Evolutionary conservation across 2,888 invertebrate species (phyloP).

Genomic region (Biston stratarius): DNA sequence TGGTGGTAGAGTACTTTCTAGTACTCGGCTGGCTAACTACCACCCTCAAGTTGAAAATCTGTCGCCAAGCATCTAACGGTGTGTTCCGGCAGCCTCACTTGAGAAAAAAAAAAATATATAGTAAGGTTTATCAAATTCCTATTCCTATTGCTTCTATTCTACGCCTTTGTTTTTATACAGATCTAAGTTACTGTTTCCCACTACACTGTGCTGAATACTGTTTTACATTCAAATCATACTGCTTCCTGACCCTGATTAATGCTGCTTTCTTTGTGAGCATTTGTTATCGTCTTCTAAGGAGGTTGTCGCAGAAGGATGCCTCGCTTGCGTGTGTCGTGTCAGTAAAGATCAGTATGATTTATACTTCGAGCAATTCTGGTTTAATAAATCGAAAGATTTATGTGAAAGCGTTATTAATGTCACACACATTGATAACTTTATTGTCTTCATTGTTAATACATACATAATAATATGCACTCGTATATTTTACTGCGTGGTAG

Average conservation of each 20-base stretch:
- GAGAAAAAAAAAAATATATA: no score
- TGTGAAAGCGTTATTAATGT: conserved; percentile 19
- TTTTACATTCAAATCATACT: conserved; percentile 85
- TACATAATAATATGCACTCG: no score
- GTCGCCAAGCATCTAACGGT: no score
- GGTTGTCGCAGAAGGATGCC: conserved; percentile 3
- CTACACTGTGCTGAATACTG: conserved; percentile 39
- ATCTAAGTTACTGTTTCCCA: conserved; percentile 35
- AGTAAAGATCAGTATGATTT: conserved; percentile 41
- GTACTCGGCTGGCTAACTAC: no score
- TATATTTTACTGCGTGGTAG: no score
- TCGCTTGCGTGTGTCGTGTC: conserved; percentile 48
- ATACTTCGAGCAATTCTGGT: no score
- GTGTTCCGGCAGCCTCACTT: no score
- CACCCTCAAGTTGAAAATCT: no score
- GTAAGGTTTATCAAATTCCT: no score
- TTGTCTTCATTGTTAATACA: neutral
- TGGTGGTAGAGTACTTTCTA: no score
- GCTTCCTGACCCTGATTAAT: conserved; percentile 83
- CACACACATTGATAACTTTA: conserved; percentile 2
- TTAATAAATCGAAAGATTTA: neutral
- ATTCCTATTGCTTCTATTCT: neutral
- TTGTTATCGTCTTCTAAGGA: conserved; percentile 73
- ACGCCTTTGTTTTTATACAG: neutral
- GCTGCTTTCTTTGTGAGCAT: conserved; percentile 78